These are phyloP conservation scores for Lepidochrysops patricia DNA, from an alignment of 2,888 invertebrate species.

Conservation along the genomic window DNA sequence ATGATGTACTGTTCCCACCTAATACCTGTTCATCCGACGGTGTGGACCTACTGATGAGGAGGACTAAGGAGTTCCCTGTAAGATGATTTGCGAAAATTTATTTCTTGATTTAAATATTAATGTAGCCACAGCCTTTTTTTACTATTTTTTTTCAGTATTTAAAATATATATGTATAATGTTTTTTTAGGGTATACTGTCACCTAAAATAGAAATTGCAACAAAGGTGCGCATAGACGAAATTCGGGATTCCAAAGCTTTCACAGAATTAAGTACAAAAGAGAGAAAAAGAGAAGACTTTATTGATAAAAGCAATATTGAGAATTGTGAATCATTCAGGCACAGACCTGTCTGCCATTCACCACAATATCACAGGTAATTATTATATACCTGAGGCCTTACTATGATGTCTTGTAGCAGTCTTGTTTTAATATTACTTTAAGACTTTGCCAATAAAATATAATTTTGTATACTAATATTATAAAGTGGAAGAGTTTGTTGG, in stretches of 20 bases:
- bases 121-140: too few species aligned
- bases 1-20: constrained; percentile 78
- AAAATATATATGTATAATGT: background rate
- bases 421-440: too few species aligned
- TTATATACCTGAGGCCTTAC: too few species aligned
- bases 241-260: constrained; percentile 37
- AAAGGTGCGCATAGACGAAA: constrained; percentile 79
- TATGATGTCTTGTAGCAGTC: too few species aligned
- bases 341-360: constrained; percentile 67
- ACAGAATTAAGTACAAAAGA: constrained; percentile 15
- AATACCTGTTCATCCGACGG: constrained; percentile 74
- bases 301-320: constrained; percentile 18
- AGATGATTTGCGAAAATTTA: too few species aligned
- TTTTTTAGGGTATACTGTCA: constrained; percentile 77
- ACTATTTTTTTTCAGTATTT: too few species aligned
- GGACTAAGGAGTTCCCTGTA: constrained; percentile 79
- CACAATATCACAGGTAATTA: constrained; percentile 61
- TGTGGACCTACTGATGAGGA: constrained; percentile 80
- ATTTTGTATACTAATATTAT: too few species aligned
- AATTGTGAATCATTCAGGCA: constrained; percentile 38
- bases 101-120: too few species aligned
- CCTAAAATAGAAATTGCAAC: constrained; percentile 82
- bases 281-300: constrained; percentile 34
- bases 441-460: too few species aligned
- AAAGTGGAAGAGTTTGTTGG: too few species aligned